Conservation (phyloP, 2,797 vertebrate species). For the Kryptopterus vitreolus region DNA sequence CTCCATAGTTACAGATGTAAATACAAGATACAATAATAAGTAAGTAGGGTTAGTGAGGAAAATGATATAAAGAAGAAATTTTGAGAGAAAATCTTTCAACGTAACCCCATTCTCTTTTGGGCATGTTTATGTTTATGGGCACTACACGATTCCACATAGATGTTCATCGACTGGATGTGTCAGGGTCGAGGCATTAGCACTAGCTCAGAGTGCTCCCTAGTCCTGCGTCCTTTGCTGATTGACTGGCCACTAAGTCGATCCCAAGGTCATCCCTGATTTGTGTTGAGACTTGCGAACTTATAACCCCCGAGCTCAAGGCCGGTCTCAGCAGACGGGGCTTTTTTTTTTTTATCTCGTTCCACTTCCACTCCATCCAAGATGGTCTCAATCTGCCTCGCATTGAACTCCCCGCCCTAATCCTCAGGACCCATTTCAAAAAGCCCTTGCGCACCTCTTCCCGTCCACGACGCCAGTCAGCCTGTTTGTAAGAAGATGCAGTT, state of each 20-base stretch:
- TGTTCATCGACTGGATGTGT: neutral
- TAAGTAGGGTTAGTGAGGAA: neutral
- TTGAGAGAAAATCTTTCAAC: neutral
- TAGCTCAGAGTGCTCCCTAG: neutral
- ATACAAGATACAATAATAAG: neutral
- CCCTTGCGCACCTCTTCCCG: slow-evolving; percentile 68
- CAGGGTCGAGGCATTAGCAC: neutral
- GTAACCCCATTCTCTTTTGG: too few species aligned
- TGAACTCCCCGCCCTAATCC: slow-evolving; percentile 71
- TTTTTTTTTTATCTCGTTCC: neutral
- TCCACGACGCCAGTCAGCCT: slow-evolving; percentile 56
- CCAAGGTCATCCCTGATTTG: slow-evolving; percentile 36
- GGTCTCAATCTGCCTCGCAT: slow-evolving; percentile 67
- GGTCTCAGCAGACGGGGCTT: slow-evolving; percentile 15
- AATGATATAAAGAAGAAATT: neutral
- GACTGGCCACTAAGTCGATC: slow-evolving; percentile 52
- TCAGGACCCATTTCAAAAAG: slow-evolving; percentile 70
- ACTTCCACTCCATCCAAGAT: slow-evolving; percentile 52
- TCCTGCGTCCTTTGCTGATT: slow-evolving; percentile 32
- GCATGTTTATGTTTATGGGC: slow-evolving; percentile 1
- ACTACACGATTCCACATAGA: neutral
- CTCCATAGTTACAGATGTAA: neutral
- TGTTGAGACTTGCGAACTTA: slow-evolving; percentile 45
- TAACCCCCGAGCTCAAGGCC: slow-evolving; percentile 30
- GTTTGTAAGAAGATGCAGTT: slow-evolving; percentile 68